Evolutionary conservation across 2,888 invertebrate genomes (phyloP).

Genomic region (Charanyca ferruginea): DNA sequence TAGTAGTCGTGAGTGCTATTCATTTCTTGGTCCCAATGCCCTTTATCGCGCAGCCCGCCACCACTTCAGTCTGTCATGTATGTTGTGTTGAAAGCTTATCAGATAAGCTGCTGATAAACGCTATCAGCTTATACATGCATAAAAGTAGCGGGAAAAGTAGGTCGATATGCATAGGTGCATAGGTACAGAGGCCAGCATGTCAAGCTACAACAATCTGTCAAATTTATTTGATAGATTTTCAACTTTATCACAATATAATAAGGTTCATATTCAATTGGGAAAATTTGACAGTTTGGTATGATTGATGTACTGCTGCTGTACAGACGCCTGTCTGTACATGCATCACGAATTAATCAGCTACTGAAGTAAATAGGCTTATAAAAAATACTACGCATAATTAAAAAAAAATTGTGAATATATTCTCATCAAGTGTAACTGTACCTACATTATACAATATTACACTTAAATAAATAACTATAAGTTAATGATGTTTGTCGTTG

Average conservation of each 20-base stretch:
- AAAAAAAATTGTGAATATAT: slow-evolving; percentile 9
- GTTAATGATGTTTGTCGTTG: slow-evolving; percentile 27
- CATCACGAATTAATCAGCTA: neutral
- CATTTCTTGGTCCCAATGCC: neutral
- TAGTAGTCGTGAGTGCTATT: neutral
- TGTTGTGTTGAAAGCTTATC: slow-evolving; percentile 1
- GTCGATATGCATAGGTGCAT: neutral
- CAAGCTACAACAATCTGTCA: too few species aligned
- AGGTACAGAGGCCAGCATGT: too few species aligned
- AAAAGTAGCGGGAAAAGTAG: neutral
- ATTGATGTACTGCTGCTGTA: too few species aligned
- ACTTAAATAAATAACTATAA: slow-evolving; percentile 6
- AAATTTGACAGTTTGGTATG: too few species aligned
- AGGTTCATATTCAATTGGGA: too few species aligned
- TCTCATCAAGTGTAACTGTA: slow-evolving; percentile 12
- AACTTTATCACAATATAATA: too few species aligned
- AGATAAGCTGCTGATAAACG: slow-evolving; percentile 25
- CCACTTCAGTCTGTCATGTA: neutral
- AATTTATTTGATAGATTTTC: too few species aligned
- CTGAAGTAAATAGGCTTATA: slow-evolving; percentile 1
- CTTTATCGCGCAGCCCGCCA: slow-evolving; percentile 3
- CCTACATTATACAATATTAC: slow-evolving; percentile 2
- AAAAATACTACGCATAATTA: slow-evolving; percentile 17
- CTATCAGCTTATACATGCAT: slow-evolving; percentile 2
- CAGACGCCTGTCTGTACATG: neutral